A percentile compares a stretch with the other conserved stretches of the same genome.
Conservation (phyloP, 2,888 invertebrate genomes). For the Macaria notata region DNA sequence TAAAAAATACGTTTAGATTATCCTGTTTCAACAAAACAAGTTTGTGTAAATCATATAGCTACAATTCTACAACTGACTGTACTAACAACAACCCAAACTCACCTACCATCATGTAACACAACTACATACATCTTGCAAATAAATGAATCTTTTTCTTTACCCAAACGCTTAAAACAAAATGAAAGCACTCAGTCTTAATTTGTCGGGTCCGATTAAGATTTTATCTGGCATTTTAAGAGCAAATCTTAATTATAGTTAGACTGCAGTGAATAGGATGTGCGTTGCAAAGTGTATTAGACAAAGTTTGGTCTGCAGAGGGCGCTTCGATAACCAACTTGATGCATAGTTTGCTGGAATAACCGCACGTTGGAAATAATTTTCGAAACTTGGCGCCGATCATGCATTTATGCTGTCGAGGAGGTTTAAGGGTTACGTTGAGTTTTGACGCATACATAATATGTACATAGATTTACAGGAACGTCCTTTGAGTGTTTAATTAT, state of each 20-base stretch:
- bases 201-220: slow-evolving; percentile 25
- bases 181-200: slow-evolving; percentile 8
- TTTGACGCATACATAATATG: too few relatives aligned
- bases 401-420: too few relatives aligned
- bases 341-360: slow-evolving; percentile 38
- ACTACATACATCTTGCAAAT: background rate
- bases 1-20: too few relatives aligned
- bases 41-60: too few relatives aligned
- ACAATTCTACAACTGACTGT: too few relatives aligned
- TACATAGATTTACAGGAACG: too few relatives aligned
- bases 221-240: slow-evolving; percentile 18
- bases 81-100: too few relatives aligned
- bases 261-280: slow-evolving; percentile 48
- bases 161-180: slow-evolving; percentile 1
- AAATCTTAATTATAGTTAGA: slow-evolving; percentile 49
- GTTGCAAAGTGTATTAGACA: slow-evolving; percentile 62
- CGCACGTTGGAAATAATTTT: background rate
- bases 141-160: background rate
- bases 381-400: too few relatives aligned
- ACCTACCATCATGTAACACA: too few relatives aligned
- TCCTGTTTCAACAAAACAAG: too few relatives aligned
- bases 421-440: too few relatives aligned
- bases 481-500: too few relatives aligned
- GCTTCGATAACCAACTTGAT: slow-evolving; percentile 45
- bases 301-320: slow-evolving; percentile 51